Evolutionary conservation across 2,113 vertebrate genomes (phyloP), one percentile per base, ranked within the genome.

Genomic region (Aegithalos caudatus): DNA sequence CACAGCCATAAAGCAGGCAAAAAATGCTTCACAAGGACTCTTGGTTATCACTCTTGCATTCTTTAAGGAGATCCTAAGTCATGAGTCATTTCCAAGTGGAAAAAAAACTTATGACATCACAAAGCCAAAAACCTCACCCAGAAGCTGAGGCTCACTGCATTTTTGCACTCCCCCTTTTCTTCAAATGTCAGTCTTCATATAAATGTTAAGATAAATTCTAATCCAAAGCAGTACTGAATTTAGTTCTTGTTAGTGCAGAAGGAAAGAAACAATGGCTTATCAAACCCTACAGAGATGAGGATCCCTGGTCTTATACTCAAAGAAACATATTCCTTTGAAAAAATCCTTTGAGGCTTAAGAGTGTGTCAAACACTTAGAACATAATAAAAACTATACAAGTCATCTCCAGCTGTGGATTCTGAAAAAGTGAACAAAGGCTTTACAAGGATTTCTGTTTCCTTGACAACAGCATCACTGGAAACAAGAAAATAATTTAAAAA

Each of bases 381-480:
- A 92, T 79, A 93, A 95, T 64, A 91, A 92, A 89, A 94, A 81
- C 66, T 74, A 95, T 33, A 82, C 93, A 96, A 97, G 84, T 97
- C 73, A 93, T 95, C 95, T 70, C 86, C 91, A 56, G 90, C 80
- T 93, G 94, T 77, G 81, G 90, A 92, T 88, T 88, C 72, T 51
- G 50, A 97, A 86, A 95, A 93, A 81, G 74, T 87, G 91, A 94
- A 97, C 95, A 86, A 91, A 93, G 54, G 77, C 95, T 93, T 96
- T 94, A 96, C 89, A 95, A 80, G 78, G 95, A 95, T 96, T 97
- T 96, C 85, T 44, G 97, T 98, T 98, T 96, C 98, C 98, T 60
- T 98, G 98, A 97, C 98, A 98, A 98, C 98, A 96, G 89, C 92
- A 97, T 94, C 90, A 90, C 94, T 88, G 47, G 96, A 97, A 97